Percentiles rank a stretch among this genome's conserved stretches.
Evolutionary conservation across 2,888 invertebrate species (phyloP).

Genomic region (Actias luna): DNA sequence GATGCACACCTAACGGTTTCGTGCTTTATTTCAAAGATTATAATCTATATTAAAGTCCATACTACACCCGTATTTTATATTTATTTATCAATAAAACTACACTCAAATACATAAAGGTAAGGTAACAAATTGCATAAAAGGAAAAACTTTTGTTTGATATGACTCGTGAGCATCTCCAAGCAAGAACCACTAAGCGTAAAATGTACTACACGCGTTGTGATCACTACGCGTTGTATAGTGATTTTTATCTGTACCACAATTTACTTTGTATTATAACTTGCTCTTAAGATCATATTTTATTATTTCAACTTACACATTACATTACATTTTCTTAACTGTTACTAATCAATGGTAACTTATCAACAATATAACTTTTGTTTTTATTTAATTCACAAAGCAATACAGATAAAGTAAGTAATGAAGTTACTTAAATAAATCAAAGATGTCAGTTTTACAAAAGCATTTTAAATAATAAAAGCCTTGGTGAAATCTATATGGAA

Average conservation of each 20-base stretch:
- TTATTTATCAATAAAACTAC: neutral
- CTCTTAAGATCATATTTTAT: neutral
- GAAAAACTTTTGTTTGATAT: neutral
- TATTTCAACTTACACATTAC: neutral
- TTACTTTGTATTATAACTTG: neutral
- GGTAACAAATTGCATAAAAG: neutral
- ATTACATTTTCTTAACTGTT: too few species aligned
- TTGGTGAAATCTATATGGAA: neutral
- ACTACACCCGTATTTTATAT: neutral
- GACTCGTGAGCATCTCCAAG: neutral
- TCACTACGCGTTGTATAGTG: neutral
- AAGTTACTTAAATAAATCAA: neutral
- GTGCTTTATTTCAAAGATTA: constrained; percentile 11
- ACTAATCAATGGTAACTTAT: too few species aligned
- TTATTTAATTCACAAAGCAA: neutral
- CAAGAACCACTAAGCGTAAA: neutral
- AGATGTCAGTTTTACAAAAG: neutral
- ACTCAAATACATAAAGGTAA: neutral
- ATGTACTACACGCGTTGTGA: neutral
- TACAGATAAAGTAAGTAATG: neutral
- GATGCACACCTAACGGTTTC: neutral
- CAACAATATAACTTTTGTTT: too few species aligned
- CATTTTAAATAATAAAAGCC: neutral
- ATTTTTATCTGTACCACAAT: neutral
- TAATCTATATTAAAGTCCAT: neutral